Base-by-base conservation (phyloP, 1,140 invertebrate genomes). In the Pseudomyrmex cubaensis region DNA sequence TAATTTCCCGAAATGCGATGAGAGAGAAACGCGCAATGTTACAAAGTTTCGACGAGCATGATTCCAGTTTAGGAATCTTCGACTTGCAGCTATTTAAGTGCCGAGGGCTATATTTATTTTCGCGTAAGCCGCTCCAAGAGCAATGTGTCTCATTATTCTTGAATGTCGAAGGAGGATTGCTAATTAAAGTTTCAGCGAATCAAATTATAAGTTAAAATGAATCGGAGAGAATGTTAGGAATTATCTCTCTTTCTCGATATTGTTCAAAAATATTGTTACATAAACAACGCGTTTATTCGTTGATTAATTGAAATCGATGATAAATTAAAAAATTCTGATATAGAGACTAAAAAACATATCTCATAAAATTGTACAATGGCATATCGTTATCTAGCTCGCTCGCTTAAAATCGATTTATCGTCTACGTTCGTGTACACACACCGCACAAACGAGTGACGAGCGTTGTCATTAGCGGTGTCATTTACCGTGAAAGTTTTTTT, bases 11-110 rank as follows among this genome's bases (percentile, higher is more conserved):
- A 82, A 70, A 66, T 57, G 57, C 50, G n/a, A 67, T 67, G 57
- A 22, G 61, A 67, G 57, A 67, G 64, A 50, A 44, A 59, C 57
- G 52, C 73, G 73, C 52, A 52, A 82, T n/a, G 61, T 25, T 59
- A 20, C 69, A 52, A 75, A 82, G 50, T 82, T 82, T 75, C 78
- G 76, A 70, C 76, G 66, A 59, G 76, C 67, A 70, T 70, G 76
- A 80, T 72, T 66, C 54, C 22, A 44, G 76, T 80, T 80, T 80
- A 48, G 66, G 66, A 80, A 80, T 80, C 76, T 76, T 76, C 63
- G 61, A 52, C 74, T 72, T 59, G 46, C 64, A 69, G 76, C 54
- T 78, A 78, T 70, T 78, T 57, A 78, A 78, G 76, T 70, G 66
- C 76, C 46, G 20, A 46, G 20, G 17, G 56, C 66, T 72, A 80